Evolutionary conservation across 2,797 vertebrate genomes (phyloP).

Genomic region (Microchirus variegatus): DNA sequence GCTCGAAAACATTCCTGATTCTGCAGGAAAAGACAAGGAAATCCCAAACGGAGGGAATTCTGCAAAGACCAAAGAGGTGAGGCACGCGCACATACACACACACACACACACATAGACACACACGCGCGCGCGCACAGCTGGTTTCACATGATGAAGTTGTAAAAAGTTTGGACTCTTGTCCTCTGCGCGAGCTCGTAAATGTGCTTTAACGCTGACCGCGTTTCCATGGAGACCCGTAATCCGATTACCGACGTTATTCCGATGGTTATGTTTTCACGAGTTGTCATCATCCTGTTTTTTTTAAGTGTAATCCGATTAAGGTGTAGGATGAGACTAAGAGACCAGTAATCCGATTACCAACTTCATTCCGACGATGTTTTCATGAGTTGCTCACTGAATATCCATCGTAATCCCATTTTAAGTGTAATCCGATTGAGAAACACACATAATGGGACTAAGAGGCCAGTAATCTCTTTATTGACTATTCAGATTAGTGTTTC

Average conservation of each 20-base stretch:
- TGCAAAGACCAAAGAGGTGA: conserved; percentile 64
- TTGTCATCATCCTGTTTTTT: too few relatives aligned
- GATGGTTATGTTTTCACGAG: too few relatives aligned
- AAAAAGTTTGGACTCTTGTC: conserved; percentile 19
- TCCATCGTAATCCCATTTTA: background rate
- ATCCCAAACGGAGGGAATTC: conserved; percentile 50
- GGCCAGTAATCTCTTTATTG: too few relatives aligned
- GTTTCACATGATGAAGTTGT: background rate
- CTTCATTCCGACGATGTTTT: too few relatives aligned
- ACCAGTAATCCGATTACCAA: too few relatives aligned
- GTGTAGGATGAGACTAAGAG: background rate
- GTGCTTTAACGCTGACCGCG: background rate
- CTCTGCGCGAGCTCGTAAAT: background rate
- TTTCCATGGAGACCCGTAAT: background rate
- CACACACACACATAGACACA: background rate
- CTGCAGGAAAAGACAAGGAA: conserved; percentile 31
- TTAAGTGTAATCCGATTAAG: too few relatives aligned
- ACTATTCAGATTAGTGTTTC: too few relatives aligned
- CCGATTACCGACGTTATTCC: too few relatives aligned
- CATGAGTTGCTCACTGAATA: too few relatives aligned
- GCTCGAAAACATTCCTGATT: conserved; percentile 27
- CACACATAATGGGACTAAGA: too few relatives aligned
- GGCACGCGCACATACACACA: conserved; percentile 2
- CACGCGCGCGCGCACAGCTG: background rate
- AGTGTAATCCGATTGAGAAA: too few relatives aligned